Conservation (phyloP, 2,113 vertebrate genomes). For the Phrynocephalus versicolor region DNA sequence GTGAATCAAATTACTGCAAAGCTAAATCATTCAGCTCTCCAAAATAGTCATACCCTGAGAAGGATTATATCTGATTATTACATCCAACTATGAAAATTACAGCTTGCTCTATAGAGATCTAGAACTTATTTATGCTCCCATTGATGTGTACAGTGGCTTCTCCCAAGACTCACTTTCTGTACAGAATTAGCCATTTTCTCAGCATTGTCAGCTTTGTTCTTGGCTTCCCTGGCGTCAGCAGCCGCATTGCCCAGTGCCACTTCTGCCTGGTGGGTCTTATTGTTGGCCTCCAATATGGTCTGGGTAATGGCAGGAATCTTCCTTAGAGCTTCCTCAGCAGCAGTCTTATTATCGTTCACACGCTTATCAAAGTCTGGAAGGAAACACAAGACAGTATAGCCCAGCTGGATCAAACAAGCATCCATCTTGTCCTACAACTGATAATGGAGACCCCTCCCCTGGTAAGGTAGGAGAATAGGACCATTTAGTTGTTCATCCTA, state of each 20-base stretch:
- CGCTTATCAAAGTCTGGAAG: slow-evolving; percentile 89
- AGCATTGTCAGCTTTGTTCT: slow-evolving; percentile 85
- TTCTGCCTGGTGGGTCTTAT: slow-evolving; percentile 89
- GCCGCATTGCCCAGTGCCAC: slow-evolving; percentile 86
- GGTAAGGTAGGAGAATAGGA: no score
- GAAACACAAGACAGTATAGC: not conserved
- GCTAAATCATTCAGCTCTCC: no score
- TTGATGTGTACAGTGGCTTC: not conserved
- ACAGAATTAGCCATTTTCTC: slow-evolving; percentile 86
- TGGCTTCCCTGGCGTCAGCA: slow-evolving; percentile 86
- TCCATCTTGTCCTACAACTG: not conserved
- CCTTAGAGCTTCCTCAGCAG: slow-evolving; percentile 89
- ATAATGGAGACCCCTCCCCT: no score
- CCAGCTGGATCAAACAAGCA: not conserved
- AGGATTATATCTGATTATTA: not conserved
- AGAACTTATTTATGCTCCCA: not conserved
- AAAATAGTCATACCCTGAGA: not conserved
- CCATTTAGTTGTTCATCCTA: no score
- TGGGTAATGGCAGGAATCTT: slow-evolving; percentile 88
- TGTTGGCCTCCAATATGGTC: slow-evolving; percentile 87
- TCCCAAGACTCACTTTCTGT: slow-evolving; percentile 82
- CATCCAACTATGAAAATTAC: no score
- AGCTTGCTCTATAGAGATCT: not conserved
- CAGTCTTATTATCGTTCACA: slow-evolving; percentile 97
- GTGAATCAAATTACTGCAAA: no score